Base-by-base conservation (phyloP, 2,888 invertebrate genomes). In the Yponomeuta cagnagella region DNA sequence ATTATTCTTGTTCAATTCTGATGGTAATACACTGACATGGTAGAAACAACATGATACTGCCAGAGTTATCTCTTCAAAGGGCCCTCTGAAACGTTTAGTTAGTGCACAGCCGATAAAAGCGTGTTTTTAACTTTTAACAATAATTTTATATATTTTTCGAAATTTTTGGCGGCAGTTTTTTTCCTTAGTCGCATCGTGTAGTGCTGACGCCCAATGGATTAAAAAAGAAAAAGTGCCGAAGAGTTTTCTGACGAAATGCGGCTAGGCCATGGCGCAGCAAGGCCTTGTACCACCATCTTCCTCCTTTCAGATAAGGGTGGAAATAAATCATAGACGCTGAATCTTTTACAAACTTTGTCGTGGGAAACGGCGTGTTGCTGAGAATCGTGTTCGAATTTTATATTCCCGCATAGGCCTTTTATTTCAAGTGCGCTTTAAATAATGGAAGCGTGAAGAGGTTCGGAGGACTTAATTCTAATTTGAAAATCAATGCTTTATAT, bases 321-420 rank as follows among this genome's bases (percentile, higher is more conserved):
- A 82, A 83, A 87, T 91, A 90, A 90, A 91, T 91, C 90, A 90
- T 89, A 82, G 82, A 77, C 74, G 52, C 78, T 48, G 79, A 84
- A 84, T 84, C 82, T 86, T 86, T 82, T 80, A 82, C 82, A 80
- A 82, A 84, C 79, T 88, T 85, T 81, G 83, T 85, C 81, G 82
- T 90, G 91, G 89, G 90, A 90, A 90, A 80, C 73, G 86, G 80
- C 90, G 89, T 88, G 83, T 85, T 90, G 89, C 80, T 76, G 76
- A 75, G 76, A 75, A 78, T 79, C 68, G 63, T 74, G 78, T 77
- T 79, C 78, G 80, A 79, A 76, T 80, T 77, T 74, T 71, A 75
- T 76, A 75, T 77, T 73, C 71, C 71, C 72, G 73, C 77, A 79
- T 78, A 69, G 52, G 52, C 70, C 75, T 81, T 82, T 77, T 78